A percentile compares a stretch with the other conserved stretches of the same genome.
Evolutionary conservation across 1,140 invertebrate genomes (phyloP).

Genomic region (Probaryconus sp.): DNA sequence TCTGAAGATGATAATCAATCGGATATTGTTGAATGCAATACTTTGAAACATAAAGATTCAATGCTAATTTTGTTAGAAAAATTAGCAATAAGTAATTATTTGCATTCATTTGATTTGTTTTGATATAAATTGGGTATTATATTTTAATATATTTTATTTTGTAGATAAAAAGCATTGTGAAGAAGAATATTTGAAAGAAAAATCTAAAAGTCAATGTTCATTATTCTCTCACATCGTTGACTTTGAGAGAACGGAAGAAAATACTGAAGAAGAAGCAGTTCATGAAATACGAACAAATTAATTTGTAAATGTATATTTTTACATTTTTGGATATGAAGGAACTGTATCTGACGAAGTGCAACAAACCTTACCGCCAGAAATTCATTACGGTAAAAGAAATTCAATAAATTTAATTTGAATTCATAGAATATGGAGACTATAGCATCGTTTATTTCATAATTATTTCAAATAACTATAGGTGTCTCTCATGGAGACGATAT

Average conservation of each 20-base stretch:
- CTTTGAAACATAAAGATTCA: constrained; percentile 41
- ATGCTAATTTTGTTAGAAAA: constrained; percentile 41
- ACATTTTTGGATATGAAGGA: constrained; percentile 67
- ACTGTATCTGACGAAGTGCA: constrained; percentile 59
- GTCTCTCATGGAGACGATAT: constrained; percentile 77
- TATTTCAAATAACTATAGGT: constrained; percentile 64
- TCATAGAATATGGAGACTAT: not conserved
- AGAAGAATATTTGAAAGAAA: too few species aligned
- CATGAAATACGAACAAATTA: too few species aligned
- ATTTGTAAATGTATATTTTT: constrained; percentile 63
- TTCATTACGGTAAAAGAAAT: constrained; percentile 62
- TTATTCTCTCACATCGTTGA: too few species aligned
- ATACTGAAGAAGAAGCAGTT: too few species aligned
- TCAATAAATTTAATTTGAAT: not conserved
- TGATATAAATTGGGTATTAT: too few species aligned
- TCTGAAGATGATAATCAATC: constrained; percentile 12
- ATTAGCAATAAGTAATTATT: constrained; percentile 23
- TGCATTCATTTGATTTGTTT: too few species aligned
- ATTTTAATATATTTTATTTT: too few species aligned
- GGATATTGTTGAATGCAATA: constrained; percentile 1
- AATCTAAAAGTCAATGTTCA: too few species aligned
- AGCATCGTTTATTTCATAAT: too few species aligned
- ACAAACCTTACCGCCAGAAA: constrained; percentile 11
- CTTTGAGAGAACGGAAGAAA: too few species aligned
- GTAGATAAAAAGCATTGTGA: too few species aligned